Percentiles rank a stretch among this genome's conserved stretches.
phyloP scores from a whole-genome alignment of 2,797 vertebrate genomes.

The Macropus fuliginosus region DNA sequence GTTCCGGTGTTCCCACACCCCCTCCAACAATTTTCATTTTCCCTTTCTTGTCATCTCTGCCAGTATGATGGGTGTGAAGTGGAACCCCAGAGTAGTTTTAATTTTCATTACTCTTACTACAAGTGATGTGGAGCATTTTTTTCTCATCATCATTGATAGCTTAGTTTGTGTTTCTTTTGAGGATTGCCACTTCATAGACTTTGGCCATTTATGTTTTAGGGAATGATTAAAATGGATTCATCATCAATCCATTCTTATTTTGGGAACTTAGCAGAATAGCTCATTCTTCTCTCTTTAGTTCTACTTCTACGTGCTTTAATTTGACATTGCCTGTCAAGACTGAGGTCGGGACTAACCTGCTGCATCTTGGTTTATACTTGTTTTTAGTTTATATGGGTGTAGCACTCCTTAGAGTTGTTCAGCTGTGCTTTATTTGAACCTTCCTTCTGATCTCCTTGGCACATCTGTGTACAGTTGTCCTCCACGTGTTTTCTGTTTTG shows the following conservation, averaged over 20 bases:
- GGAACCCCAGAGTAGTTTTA: neutral
- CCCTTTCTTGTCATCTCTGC: neutral
- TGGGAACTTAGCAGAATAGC: slow-evolving; percentile 39
- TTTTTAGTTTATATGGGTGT: slow-evolving; percentile 52
- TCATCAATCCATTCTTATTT: neutral
- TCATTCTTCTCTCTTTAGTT: slow-evolving; percentile 52
- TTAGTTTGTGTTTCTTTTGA: neutral
- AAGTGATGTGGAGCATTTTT: neutral
- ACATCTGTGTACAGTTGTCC: slow-evolving; percentile 61
- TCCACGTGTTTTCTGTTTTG: slow-evolving; percentile 73
- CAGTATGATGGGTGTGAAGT: neutral
- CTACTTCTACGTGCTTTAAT: neutral
- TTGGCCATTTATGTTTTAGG: neutral
- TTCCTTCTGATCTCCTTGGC: slow-evolving; percentile 54
- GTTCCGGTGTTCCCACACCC: neutral
- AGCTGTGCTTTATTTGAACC: slow-evolving; percentile 52
- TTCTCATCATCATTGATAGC: neutral
- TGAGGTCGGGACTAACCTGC: slow-evolving; percentile 45
- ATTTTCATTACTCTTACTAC: neutral
- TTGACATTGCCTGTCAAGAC: slow-evolving; percentile 57
- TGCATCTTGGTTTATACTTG: slow-evolving; percentile 42
- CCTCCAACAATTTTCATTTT: neutral
- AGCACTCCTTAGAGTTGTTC: slow-evolving; percentile 32
- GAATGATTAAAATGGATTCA: neutral
- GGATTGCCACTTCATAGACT: neutral